Evolutionary conservation across 2,888 invertebrate genomes (phyloP).

Genomic region (Neuroscelio doddi): DNA sequence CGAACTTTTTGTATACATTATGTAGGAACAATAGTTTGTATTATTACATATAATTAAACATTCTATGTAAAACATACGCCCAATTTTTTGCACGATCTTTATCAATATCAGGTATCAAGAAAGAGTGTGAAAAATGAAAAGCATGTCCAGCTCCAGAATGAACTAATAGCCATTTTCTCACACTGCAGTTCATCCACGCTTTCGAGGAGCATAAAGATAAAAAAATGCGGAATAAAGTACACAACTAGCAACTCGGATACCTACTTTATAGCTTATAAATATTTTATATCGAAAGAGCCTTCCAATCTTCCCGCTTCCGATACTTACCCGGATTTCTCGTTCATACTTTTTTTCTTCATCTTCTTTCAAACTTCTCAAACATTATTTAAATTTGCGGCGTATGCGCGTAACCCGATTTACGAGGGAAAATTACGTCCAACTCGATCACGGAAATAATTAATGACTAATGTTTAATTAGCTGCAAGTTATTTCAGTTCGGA

Average conservation of each 20-base stretch:
- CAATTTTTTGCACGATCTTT: not conserved
- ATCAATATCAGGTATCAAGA: not conserved
- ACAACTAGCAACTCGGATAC: not conserved
- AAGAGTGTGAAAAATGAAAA: not conserved
- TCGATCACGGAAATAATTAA: not conserved
- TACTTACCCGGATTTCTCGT: conserved; percentile 14
- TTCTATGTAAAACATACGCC: no score
- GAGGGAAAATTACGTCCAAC: not conserved
- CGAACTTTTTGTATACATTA: no score
- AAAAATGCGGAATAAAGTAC: not conserved
- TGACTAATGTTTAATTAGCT: not conserved
- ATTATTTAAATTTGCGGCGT: not conserved
- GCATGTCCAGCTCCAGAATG: no score
- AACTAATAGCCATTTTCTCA: no score
- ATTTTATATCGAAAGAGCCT: conserved; percentile 14
- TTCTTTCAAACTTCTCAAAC: conserved; percentile 11
- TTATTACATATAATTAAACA: no score
- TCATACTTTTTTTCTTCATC: conserved; percentile 14
- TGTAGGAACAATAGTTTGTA: no score
- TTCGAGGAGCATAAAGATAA: not conserved
- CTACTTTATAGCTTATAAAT: conserved; percentile 9
- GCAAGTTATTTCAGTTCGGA: not conserved
- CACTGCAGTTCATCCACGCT: no score
- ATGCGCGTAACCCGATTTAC: not conserved
- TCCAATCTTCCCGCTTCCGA: conserved; percentile 15